These are phyloP conservation scores for Orthosia incerta DNA, from an alignment of 2,888 invertebrate species.

Conservation along the genomic window DNA sequence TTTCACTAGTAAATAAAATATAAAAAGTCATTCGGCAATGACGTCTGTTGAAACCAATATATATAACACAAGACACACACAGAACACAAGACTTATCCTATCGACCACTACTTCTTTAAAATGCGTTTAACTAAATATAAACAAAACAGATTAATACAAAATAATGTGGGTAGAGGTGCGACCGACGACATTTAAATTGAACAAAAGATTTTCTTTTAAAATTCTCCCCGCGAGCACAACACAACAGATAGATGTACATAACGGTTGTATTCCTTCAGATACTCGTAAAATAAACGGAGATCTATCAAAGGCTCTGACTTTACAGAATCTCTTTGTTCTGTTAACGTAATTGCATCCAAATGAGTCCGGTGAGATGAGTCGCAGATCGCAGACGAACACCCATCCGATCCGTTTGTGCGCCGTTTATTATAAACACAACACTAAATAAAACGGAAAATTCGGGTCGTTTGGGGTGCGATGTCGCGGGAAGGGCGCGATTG, in stretches of 20 bases:
- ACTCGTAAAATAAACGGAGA: constrained; percentile 47
- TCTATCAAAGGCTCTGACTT: constrained; percentile 58
- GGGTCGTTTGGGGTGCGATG: constrained; percentile 43
- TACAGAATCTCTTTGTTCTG: constrained; percentile 61
- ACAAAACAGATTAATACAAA: not conserved
- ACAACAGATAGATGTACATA: constrained; percentile 3
- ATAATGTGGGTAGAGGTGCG: not conserved
- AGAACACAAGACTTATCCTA: not conserved
- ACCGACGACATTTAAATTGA: constrained; percentile 19
- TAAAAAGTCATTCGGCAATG: not conserved
- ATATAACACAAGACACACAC: not conserved
- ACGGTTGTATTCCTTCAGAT: constrained; percentile 18
- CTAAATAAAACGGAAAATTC: constrained; percentile 62
- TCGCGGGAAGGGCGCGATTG: constrained; percentile 55
- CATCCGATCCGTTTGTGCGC: constrained; percentile 54
- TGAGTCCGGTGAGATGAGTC: constrained; percentile 60
- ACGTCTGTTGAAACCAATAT: not conserved
- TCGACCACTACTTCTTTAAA: not conserved
- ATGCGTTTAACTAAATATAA: not conserved
- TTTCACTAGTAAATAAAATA: not conserved
- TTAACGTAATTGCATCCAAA: constrained; percentile 68
- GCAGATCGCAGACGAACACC: constrained; percentile 52
- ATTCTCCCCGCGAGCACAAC: not conserved
- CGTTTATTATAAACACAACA: constrained; percentile 56
- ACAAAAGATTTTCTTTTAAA: constrained; percentile 20